phyloP scores from a whole-genome alignment of 2,888 invertebrate genomes.

The Therioaphis trifolii region DNA sequence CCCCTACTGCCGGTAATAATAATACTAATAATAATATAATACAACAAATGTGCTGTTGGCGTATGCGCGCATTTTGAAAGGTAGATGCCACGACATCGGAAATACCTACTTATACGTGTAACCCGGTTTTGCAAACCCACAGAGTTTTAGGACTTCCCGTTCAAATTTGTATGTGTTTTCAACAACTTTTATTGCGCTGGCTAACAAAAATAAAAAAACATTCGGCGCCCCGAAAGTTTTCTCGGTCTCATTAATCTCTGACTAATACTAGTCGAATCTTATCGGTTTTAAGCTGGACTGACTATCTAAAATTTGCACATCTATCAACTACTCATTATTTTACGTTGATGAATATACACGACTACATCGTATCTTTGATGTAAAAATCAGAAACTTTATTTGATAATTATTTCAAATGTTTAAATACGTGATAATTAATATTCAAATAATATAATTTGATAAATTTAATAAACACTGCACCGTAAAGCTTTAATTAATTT shows the following conservation, averaged over 20 bases:
- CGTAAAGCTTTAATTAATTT: background rate
- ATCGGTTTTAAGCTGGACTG: too few species aligned
- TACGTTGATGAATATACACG: too few species aligned
- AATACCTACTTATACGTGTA: background rate
- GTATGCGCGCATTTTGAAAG: background rate
- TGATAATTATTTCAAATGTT: too few species aligned
- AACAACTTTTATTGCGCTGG: background rate
- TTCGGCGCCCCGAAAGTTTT: conserved; percentile 8
- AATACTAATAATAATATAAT: background rate
- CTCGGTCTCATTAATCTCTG: background rate
- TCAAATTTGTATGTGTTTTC: conserved; percentile 5
- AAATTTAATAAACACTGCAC: too few species aligned
- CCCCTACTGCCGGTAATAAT: background rate
- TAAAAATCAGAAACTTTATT: too few species aligned
- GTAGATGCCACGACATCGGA: background rate
- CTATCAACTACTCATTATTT: too few species aligned
- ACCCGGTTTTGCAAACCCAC: background rate
- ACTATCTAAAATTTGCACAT: too few species aligned
- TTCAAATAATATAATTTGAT: too few species aligned
- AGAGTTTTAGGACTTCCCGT: conserved; percentile 20
- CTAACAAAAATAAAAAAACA: background rate
- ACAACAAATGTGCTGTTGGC: background rate
- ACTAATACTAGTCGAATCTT: too few species aligned
- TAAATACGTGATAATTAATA: too few species aligned
- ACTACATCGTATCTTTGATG: too few species aligned